Evolutionary conservation across 92 coral and sea anemone genomes (phyloP).

Genomic region (Porites evermanni): DNA sequence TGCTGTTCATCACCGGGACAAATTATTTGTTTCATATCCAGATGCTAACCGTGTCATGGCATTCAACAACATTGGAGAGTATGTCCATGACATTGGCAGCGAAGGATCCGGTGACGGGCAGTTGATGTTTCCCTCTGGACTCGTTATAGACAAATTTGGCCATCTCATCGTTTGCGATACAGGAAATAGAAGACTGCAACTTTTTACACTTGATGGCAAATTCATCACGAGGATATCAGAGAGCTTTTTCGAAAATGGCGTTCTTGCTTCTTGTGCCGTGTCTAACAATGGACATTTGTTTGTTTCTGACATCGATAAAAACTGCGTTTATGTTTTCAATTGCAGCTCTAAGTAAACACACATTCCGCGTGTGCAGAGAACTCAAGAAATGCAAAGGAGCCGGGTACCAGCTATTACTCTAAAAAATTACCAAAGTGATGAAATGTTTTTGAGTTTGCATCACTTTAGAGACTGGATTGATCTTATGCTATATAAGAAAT

Average conservation of each 20-base stretch:
- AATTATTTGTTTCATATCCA: constrained; percentile 13
- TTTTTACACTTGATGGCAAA: not conserved
- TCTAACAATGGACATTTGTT: not conserved
- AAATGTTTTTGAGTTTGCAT: too few relatives aligned
- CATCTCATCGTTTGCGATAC: not conserved
- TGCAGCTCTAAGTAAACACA: not conserved
- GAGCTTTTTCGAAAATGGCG: not conserved
- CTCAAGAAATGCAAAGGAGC: too few relatives aligned
- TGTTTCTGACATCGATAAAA: not conserved
- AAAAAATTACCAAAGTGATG: too few relatives aligned
- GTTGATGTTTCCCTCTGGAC: not conserved
- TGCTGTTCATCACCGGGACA: not conserved
- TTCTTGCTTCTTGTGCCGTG: not conserved
- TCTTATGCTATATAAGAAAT: too few relatives aligned
- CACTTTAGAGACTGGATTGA: too few relatives aligned
- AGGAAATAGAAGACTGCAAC: not conserved
- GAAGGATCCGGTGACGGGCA: constrained; percentile 40
- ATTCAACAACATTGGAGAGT: constrained; percentile 40
- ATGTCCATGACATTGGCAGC: constrained; percentile 38
- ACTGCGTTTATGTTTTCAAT: not conserved
- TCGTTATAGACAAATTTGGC: not conserved
- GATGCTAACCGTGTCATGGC: not conserved
- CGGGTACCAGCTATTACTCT: too few relatives aligned
- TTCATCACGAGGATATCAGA: not conserved
- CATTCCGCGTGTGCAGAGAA: not conserved